Conservation (phyloP, 2,888 invertebrate genomes). For the Tenthredo notha region DNA sequence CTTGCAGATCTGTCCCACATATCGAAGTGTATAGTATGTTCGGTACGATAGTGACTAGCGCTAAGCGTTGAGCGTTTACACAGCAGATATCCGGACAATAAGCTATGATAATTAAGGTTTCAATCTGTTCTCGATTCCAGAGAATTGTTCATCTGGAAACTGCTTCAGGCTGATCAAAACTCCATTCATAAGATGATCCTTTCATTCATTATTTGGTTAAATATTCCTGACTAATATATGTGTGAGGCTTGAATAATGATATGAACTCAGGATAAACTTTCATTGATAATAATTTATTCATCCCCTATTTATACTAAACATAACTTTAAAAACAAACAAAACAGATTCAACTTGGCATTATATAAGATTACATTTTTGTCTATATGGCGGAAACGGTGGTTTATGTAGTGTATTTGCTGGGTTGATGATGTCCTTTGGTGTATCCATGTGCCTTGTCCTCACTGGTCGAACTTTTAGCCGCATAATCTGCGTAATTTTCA, state of each 20-base stretch:
- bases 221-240: background rate
- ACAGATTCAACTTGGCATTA: slow-evolving; percentile 39
- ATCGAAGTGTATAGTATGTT: background rate
- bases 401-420: slow-evolving; percentile 39
- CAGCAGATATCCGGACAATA: slow-evolving; percentile 42
- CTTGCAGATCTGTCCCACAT: slow-evolving; percentile 49
- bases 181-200: background rate
- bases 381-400: slow-evolving; percentile 15
- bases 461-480: slow-evolving; percentile 80
- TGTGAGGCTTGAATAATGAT: background rate
- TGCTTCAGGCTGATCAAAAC: background rate
- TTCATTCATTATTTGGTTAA: background rate
- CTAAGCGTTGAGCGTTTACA: background rate
- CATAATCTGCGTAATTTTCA: slow-evolving; percentile 80
- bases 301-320: background rate
- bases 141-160: background rate
- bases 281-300: background rate
- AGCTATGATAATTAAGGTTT: background rate
- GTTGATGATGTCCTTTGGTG: slow-evolving; percentile 69
- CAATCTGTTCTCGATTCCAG: background rate
- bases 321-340: slow-evolving; percentile 50
- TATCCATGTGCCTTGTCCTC: slow-evolving; percentile 80
- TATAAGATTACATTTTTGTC: background rate
- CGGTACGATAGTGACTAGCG: background rate
- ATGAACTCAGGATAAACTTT: background rate